Evolutionary conservation across 2,797 vertebrate genomes (phyloP), one percentile per base, ranked within the genome.

Genomic region (Schizopygopsis pylzovi): DNA sequence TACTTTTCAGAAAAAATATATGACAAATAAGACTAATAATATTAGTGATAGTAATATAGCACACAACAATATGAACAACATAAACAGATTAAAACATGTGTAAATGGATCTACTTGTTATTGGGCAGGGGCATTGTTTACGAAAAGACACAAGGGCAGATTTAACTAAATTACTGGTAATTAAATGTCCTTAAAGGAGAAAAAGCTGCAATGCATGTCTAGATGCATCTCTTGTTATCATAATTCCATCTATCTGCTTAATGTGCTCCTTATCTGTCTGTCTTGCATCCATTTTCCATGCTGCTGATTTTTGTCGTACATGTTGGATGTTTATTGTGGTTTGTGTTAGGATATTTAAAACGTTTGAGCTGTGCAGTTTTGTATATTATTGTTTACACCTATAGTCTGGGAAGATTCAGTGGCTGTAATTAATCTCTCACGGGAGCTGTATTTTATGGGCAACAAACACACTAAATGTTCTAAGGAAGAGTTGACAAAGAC

Each of bases 381-480:
- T 37, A 77, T 22, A 37, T 87, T 68, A 12, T 8, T 43, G 77
- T 85, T 85, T 85, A 81, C 54, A 80, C 43, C 43, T 52, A 45
- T 33, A 33, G 54, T 41, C 54, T 56, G 56, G 25, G 43, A 80
- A 80, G 68, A 80, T 85, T 85, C 77, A 68, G 25, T 15, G 78
- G 70, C 78, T 72, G 67, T 78, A 82, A 85, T 88, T 39, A 63
- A 85, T 82, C 56, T 72, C 37, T 72, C 77, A 75, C 28, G 39
- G 73, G 43, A 76, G 87, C 4, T 25, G 52, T 83, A 87, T 82
- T 93, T 92, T 92, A 92, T 88, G 80, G 85, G 82, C 85, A 78
- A 76, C 89, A 68, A 85, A 87, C 79, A 87, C 81, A 82, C 84
- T 92, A 89, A 92, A 92, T 81, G 89, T 92, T 92, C 88, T 72